These are phyloP conservation scores for Dromococcyx pavoninus DNA, from an alignment of 2,797 vertebrate species.

Conservation along the genomic window DNA sequence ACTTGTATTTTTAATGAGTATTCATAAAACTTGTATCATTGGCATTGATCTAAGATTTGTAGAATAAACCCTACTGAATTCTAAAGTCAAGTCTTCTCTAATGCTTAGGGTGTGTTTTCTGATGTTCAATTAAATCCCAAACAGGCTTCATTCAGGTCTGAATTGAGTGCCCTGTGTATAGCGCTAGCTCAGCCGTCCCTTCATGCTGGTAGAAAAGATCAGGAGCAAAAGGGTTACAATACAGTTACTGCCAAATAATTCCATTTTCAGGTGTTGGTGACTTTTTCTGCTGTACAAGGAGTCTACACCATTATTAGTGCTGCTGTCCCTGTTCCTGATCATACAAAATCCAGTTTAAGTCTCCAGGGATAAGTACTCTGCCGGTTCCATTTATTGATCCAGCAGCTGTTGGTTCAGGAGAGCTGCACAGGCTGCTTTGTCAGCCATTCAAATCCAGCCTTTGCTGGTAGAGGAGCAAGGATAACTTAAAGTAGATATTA, in stretches of 20 bases:
- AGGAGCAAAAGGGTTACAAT: not conserved
- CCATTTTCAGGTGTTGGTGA: not conserved
- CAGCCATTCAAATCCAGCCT: not conserved
- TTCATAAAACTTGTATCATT: slow-evolving; percentile 72
- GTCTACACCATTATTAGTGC: not conserved
- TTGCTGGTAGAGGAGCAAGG: not conserved
- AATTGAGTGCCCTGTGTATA: not conserved
- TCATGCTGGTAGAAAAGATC: not conserved
- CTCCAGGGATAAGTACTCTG: not conserved
- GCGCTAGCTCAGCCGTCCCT: not conserved
- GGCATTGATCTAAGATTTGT: slow-evolving; percentile 72
- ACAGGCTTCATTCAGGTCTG: not conserved
- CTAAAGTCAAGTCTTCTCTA: slow-evolving; percentile 66
- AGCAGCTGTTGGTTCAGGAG: not conserved
- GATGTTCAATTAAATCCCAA: not conserved
- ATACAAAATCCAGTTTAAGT: not conserved
- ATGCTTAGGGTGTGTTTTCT: slow-evolving; percentile 57
- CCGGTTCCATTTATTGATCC: not conserved
- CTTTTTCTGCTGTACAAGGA: not conserved
- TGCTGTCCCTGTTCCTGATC: not conserved
- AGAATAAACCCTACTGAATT: slow-evolving; percentile 74
- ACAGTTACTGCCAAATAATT: not conserved
- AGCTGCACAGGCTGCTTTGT: not conserved
- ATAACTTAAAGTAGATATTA: not conserved
- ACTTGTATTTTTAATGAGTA: slow-evolving; percentile 74